phyloP scores from a whole-genome alignment of 2,888 invertebrate genomes.

The Ochlodes sylvanus region DNA sequence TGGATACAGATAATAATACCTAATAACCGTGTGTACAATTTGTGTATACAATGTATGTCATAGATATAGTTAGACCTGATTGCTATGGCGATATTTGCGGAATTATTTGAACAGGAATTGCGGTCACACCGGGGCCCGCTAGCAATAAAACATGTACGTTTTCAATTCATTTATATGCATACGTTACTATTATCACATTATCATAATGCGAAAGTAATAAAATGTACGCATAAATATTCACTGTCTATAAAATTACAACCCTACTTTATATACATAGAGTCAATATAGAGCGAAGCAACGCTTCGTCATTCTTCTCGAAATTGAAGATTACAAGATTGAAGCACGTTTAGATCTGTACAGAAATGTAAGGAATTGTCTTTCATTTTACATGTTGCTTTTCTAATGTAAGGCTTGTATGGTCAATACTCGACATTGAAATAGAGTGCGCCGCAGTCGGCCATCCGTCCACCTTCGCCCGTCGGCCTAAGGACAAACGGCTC shows the following conservation, averaged over 20 bases:
- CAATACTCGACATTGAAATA: constrained; percentile 55
- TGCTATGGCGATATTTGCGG: constrained; percentile 30
- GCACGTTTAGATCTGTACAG: too few species aligned
- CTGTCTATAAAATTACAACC: constrained; percentile 58
- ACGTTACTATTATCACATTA: constrained; percentile 63
- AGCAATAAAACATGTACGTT: constrained; percentile 63
- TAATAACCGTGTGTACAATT: too few species aligned
- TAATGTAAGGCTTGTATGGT: constrained; percentile 46
- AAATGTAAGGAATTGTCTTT: neutral
- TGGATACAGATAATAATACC: too few species aligned
- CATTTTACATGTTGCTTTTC: neutral
- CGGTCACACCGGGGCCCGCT: constrained; percentile 47
- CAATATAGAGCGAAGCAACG: too few species aligned
- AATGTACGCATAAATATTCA: constrained; percentile 58
- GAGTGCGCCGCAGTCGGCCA: constrained; percentile 57
- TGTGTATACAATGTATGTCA: neutral
- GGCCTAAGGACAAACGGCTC: constrained; percentile 49
- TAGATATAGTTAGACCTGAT: constrained; percentile 30
- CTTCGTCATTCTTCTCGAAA: too few species aligned
- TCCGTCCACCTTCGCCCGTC: constrained; percentile 52
- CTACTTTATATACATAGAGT: too few species aligned
- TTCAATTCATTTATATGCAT: constrained; percentile 61
- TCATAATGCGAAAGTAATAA: constrained; percentile 67
- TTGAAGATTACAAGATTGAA: too few species aligned
- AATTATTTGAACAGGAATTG: constrained; percentile 31